phyloP scores from a whole-genome alignment of 2,888 invertebrate species.

The Caenorhabditis sulstoni region DNA sequence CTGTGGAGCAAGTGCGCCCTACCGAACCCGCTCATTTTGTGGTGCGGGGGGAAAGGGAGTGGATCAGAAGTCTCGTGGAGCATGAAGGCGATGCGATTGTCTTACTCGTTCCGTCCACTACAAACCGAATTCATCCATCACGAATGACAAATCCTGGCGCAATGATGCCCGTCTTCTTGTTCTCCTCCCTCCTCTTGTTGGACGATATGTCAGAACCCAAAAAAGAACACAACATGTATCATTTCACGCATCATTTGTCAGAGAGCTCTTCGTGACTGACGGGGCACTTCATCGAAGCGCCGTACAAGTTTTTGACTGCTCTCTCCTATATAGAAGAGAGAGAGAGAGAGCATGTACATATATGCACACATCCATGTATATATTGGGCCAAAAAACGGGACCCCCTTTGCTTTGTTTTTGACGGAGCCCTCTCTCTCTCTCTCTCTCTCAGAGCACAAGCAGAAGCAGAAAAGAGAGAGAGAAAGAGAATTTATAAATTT shows the following conservation, averaged over 20 bases:
- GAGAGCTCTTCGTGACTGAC: conserved; percentile 32
- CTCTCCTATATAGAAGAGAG: conserved; percentile 28
- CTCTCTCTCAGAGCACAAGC: too few relatives aligned
- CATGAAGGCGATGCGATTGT: conserved; percentile 1
- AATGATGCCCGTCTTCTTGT: conserved; percentile 26
- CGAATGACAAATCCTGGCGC: conserved; percentile 52
- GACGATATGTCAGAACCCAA: conserved; percentile 20
- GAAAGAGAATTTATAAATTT: conserved; percentile 37
- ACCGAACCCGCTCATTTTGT: background rate
- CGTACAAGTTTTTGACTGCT: conserved; percentile 46
- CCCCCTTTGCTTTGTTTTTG: conserved; percentile 44
- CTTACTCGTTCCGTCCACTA: background rate
- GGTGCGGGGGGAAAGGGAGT: too few relatives aligned
- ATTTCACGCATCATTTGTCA: conserved; percentile 64
- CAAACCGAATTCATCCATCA: conserved; percentile 55
- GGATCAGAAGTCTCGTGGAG: background rate
- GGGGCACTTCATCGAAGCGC: conserved; percentile 49
- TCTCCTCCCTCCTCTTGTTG: conserved; percentile 27
- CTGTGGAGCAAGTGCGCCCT: background rate
- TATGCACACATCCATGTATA: conserved; percentile 55
- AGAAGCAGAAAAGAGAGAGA: conserved; percentile 11
- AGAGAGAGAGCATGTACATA: background rate
- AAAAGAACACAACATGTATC: conserved; percentile 54
- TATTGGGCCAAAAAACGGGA: conserved; percentile 22
- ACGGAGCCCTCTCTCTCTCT: conserved; percentile 22